Evolutionary conservation across 2,888 invertebrate genomes (phyloP), one percentile per base, ranked within the genome.

Genomic region (Tridacna gigas): DNA sequence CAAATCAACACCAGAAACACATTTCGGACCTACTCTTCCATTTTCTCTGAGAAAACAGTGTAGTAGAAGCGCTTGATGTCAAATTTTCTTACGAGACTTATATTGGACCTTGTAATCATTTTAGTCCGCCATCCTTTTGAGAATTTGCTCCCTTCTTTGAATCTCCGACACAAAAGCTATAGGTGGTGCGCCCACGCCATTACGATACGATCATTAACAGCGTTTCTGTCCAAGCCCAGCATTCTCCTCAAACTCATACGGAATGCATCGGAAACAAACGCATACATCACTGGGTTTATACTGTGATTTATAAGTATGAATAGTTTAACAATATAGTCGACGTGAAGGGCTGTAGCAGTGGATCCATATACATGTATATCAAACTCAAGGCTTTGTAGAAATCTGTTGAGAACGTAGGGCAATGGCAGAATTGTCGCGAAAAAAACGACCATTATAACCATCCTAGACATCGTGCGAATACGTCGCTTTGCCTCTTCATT

Each of bases 391-490:
- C 18, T 56, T 20, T 20, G 56, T 11, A 56, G 56, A 56, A 77
- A 74, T 15, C 79, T 81, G 26, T 47, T n/a, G 0, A 86, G 45
- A 20, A 86, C 22, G 28, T 69, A 74, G 25, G 86, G 86, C 7
- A 86, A 45, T 37, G 86, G 86, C 51, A 86, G 77, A 63, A 83
- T n/a, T 18, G 81, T 67, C 3, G 83, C 86, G 74, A 74, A 83
- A 22, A 86, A 26, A 22, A 86, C 81, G 11, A 86, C 81, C 15
- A 81, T 48, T 25, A 83, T 51, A 20, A 86, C 82, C 28, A 86
- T 86, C 51, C 69, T 81, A 18, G 83, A 81, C 86, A 86, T 83
- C 61, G 77, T 80, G 66, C 76, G 60, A 73, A 86, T 74, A 0
- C 81, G 79, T 51, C 79, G 77, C 77, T 79, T 75, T n/a, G 81